A percentile compares a stretch with the other conserved stretches of the same genome.
Conservation (phyloP, 1,140 invertebrate genomes). For the Drosophila pallidifrons region DNA sequence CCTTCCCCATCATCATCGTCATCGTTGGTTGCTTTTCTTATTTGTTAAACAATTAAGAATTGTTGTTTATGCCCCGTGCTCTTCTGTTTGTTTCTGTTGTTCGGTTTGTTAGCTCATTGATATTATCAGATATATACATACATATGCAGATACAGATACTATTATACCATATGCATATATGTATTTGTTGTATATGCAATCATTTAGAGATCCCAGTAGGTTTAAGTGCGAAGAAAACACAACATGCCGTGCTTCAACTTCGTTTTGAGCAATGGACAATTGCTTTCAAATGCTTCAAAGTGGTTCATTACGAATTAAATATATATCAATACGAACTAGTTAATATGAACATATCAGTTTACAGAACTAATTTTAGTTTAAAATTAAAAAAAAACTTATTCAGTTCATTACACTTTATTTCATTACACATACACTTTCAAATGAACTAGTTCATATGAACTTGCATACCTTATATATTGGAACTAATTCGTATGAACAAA, state of each 20-base stretch:
- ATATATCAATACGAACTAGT: constrained; percentile 2
- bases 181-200: neutral
- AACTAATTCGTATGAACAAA: too few species aligned
- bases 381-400: too few species aligned
- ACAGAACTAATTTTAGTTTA: neutral
- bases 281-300: neutral
- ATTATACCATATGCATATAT: neutral
- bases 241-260: neutral
- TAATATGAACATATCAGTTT: neutral
- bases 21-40: constrained; percentile 40
- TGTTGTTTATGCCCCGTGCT: constrained; percentile 7
- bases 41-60: constrained; percentile 32
- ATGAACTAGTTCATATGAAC: too few species aligned
- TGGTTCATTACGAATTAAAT: neutral
- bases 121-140: neutral
- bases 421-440: too few species aligned
- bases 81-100: neutral
- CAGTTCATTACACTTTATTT: too few species aligned
- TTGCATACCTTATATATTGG: too few species aligned
- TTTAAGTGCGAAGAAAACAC: neutral
- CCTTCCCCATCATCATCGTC: neutral
- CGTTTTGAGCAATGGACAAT: too few species aligned
- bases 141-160: neutral
- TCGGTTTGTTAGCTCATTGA: constrained; percentile 10
- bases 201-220: constrained; percentile 1